phyloP scores from a whole-genome alignment of 2,888 invertebrate species.

The Steromphala cineraria region DNA sequence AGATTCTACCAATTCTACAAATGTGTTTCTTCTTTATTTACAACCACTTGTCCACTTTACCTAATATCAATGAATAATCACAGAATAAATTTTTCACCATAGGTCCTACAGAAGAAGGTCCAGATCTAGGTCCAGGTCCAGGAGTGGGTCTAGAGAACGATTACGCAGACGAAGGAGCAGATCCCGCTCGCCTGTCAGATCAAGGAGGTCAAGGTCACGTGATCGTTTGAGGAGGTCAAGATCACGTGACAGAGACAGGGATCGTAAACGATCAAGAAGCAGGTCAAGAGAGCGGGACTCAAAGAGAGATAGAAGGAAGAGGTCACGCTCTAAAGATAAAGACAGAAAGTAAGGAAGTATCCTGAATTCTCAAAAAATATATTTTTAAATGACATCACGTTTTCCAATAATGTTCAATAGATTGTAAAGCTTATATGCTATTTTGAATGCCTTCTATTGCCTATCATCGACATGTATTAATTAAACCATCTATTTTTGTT shows the following conservation, averaged over 20 bases:
- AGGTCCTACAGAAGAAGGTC: slow-evolving; percentile 63
- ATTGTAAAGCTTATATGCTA: too few species aligned
- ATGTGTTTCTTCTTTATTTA: too few species aligned
- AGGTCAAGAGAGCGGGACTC: slow-evolving; percentile 59
- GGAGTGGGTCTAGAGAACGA: slow-evolving; percentile 41
- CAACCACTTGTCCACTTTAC: too few species aligned
- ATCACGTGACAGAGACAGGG: slow-evolving; percentile 39
- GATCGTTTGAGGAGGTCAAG: slow-evolving; percentile 58
- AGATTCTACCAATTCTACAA: too few species aligned
- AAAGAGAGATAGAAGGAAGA: slow-evolving; percentile 43
- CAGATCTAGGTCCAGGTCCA: slow-evolving; percentile 53
- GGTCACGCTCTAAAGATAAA: slow-evolving; percentile 59
- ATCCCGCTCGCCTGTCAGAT: slow-evolving; percentile 1
- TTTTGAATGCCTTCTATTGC: too few species aligned
- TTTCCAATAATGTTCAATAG: too few species aligned
- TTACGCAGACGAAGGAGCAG: slow-evolving; percentile 33
- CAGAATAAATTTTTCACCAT: neutral
- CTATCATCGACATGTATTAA: too few species aligned
- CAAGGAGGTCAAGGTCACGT: slow-evolving; percentile 42
- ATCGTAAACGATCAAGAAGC: slow-evolving; percentile 60
- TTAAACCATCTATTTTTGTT: too few species aligned
- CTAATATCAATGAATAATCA: too few species aligned
- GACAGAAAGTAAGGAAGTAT: neutral
- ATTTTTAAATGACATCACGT: too few species aligned
- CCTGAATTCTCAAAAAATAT: too few species aligned